Percentiles rank a stretch among this genome's conserved stretches.
Evolutionary conservation across 2,797 vertebrate species (phyloP).

Genomic region (Crocodylus rhombifer): DNA sequence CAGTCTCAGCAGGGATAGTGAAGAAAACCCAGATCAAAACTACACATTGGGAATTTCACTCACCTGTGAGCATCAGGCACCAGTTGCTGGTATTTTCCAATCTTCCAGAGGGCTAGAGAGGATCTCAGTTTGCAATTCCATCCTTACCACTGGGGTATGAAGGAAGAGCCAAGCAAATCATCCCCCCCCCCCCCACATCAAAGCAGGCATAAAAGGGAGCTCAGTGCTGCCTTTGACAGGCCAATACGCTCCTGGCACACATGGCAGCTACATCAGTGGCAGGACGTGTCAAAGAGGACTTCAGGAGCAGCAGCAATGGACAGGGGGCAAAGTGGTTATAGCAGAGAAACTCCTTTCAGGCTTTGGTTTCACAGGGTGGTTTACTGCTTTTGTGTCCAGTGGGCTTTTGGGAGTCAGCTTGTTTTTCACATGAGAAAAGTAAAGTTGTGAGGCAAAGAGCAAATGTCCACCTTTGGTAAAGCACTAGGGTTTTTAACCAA

Average conservation of each 20-base stretch:
- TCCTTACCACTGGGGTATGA: neutral
- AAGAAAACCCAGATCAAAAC: neutral
- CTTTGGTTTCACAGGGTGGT: neutral
- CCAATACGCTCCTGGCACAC: neutral
- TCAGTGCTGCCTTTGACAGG: rapidly evolving
- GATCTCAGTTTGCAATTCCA: neutral
- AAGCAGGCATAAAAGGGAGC: neutral
- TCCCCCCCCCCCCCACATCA: neutral
- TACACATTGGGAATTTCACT: neutral
- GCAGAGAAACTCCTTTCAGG: neutral
- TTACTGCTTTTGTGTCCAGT: neutral
- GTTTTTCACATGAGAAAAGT: neutral
- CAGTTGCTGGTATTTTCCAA: neutral
- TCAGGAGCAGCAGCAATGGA: neutral
- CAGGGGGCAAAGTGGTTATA: neutral
- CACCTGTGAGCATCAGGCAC: neutral
- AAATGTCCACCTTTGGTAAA: neutral
- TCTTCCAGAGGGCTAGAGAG: neutral
- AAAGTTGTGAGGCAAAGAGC: neutral
- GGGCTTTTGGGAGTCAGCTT: neutral
- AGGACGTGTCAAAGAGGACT: neutral
- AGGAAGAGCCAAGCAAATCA: neutral
- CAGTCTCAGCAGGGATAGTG: neutral
- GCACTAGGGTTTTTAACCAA: neutral
- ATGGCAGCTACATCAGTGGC: neutral